These are phyloP conservation scores for Torymus texanus DNA, from an alignment of 2,888 invertebrate genomes.

Conservation along the genomic window DNA sequence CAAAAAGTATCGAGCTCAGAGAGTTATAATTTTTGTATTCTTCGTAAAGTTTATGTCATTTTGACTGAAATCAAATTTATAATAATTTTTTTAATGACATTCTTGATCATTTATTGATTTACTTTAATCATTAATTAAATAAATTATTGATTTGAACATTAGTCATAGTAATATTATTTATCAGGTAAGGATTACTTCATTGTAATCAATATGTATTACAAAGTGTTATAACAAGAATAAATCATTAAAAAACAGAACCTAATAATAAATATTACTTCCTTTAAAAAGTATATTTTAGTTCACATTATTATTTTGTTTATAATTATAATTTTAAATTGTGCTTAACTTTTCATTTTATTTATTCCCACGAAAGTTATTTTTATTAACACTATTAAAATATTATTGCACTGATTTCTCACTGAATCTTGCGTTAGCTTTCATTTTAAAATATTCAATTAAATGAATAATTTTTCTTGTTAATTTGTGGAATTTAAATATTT, in stretches of 20 bases:
- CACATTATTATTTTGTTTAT: no score
- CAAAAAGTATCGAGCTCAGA: constrained; percentile 34
- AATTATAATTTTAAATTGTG: no score
- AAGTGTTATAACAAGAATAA: constrained; percentile 53
- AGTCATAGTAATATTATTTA: constrained; percentile 24
- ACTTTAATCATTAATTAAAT: not conserved
- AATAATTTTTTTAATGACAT: no score
- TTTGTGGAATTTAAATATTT: no score
- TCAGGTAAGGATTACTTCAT: constrained; percentile 49
- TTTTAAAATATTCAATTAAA: no score
- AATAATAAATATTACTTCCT: not conserved
- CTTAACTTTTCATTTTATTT: no score
- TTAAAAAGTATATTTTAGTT: no score
- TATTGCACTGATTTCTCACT: no score
- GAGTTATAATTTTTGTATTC: constrained; percentile 14
- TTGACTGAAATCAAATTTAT: not conserved
- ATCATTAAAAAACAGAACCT: constrained; percentile 35
- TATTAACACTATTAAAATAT: no score
- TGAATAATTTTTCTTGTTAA: no score
- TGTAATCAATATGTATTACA: constrained; percentile 53
- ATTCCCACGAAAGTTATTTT: no score
- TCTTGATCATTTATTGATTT: not conserved
- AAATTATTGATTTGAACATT: constrained; percentile 5
- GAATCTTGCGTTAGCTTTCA: no score
- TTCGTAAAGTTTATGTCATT: not conserved